Base-by-base conservation (phyloP, 2,888 invertebrate genomes). In the Mycogona germanica region DNA sequence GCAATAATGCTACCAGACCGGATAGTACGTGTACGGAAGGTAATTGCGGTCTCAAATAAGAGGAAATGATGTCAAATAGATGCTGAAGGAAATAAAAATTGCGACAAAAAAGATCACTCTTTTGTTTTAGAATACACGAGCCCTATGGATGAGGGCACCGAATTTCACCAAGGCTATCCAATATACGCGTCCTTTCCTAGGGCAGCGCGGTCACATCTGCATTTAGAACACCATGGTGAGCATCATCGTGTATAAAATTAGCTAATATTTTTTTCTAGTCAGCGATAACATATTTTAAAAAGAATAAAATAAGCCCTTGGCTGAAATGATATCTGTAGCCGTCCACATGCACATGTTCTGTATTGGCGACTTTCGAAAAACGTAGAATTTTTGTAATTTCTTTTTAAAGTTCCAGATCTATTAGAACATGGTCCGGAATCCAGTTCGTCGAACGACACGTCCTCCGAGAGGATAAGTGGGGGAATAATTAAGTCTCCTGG, bases 351-450 rank as follows among this genome's bases (percentile, higher is more conserved):
- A n/a, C n/a, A n/a, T n/a, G n/a, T n/a, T n/a, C n/a, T n/a, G n/a
- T n/a, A n/a, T n/a, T n/a, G n/a, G n/a, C n/a, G n/a, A n/a, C n/a
- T n/a, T n/a, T n/a, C n/a, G n/a, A n/a, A n/a, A n/a, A n/a, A n/a
- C n/a, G n/a, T 23, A 45, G n/a, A 3, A 37, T 35, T 49, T 45
- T 3, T 44, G 29, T n/a, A 30, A 30, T 37, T 53, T 21, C 26
- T n/a, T n/a, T n/a, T n/a, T n/a, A n/a, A 26, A 56, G 56, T 56
- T 32, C 57, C 57, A 21, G 57, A 57, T 32, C 47, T 57, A 26
- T 37, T 57, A 32, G 57, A 57, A 42, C 57, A 57, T 47, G 54
- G 55, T 38, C 54, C 54, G 14, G 57, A 57, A 51, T 57, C 57
- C 21, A 56, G 56, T 28, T 48, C 56, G 25, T 55, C 57, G 21